A percentile compares a stretch with the other conserved stretches of the same genome.
These are phyloP conservation scores for Danio albolineatus DNA, from an alignment of 2,797 vertebrate species.

Conservation along the genomic window DNA sequence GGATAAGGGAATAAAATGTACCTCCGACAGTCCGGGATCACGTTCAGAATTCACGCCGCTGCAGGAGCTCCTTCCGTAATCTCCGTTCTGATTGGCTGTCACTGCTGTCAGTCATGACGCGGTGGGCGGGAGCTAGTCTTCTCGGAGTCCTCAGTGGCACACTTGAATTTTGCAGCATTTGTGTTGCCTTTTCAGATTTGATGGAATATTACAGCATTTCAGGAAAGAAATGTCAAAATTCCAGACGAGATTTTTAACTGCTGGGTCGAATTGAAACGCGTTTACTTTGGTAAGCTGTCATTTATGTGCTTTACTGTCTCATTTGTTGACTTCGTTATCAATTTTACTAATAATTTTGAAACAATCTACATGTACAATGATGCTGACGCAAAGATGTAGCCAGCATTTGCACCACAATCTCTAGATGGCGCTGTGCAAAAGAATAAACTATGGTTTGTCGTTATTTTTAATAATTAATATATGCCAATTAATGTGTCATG, in stretches of 20 bases:
- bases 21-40: conserved; percentile 14
- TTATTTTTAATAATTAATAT: background rate
- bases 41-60: conserved; percentile 13
- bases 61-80: conserved; percentile 42
- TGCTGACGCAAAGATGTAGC: background rate
- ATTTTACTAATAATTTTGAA: background rate
- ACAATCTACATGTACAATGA: background rate
- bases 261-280: background rate
- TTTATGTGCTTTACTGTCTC: background rate
- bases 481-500: background rate
- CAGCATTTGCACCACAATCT: background rate
- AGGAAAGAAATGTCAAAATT: background rate
- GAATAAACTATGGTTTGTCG: background rate
- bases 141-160: background rate
- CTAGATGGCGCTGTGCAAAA: background rate
- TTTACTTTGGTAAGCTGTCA: background rate
- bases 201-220: background rate
- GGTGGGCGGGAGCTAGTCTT: conserved; percentile 3
- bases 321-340: background rate
- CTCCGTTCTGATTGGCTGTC: conserved; percentile 45
- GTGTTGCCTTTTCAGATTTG: background rate
- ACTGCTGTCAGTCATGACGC: conserved; percentile 8
- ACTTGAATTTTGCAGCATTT: background rate
- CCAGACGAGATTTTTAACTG: background rate
- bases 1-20: conserved; percentile 34